Percentiles rank a stretch among this genome's conserved stretches.
Evolutionary conservation across 2,113 vertebrate species (phyloP).

Genomic region (Macroglossus sobrinus): DNA sequence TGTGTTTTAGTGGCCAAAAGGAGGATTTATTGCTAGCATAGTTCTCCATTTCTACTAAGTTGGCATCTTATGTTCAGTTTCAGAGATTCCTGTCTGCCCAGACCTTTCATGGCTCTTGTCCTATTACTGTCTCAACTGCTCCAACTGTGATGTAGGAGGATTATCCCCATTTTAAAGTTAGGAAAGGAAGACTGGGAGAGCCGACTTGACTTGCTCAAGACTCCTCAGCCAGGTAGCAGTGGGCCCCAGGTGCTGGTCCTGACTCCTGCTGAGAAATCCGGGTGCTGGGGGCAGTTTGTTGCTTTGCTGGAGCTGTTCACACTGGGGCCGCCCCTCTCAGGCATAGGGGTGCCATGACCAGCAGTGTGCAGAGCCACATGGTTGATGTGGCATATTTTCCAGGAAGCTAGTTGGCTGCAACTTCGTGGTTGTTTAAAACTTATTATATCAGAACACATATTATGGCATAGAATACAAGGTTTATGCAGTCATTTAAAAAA

Average conservation of each 20-base stretch:
- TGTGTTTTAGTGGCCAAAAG: neutral
- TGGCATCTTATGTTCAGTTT: neutral
- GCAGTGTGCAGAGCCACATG: neutral
- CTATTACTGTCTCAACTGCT: neutral
- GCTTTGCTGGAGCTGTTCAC: accelerated
- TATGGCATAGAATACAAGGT: neutral
- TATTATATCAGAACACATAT: neutral
- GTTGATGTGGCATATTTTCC: neutral
- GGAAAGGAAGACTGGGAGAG: neutral
- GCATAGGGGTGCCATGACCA: accelerated
- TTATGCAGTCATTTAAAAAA: constrained; percentile 1
- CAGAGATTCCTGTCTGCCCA: neutral
- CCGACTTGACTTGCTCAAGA: neutral
- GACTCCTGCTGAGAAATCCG: neutral
- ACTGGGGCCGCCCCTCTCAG: neutral
- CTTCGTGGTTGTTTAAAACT: neutral
- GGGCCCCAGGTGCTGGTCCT: neutral
- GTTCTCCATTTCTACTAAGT: neutral
- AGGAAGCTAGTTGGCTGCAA: neutral
- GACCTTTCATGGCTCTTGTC: neutral
- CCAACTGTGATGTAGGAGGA: neutral
- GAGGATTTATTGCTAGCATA: neutral
- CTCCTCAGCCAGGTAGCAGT: neutral
- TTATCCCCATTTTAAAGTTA: neutral
- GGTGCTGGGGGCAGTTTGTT: neutral